Evolutionary conservation across 2,797 vertebrate genomes (phyloP), one percentile per base, ranked within the genome.

Genomic region (Geotria australis): DNA sequence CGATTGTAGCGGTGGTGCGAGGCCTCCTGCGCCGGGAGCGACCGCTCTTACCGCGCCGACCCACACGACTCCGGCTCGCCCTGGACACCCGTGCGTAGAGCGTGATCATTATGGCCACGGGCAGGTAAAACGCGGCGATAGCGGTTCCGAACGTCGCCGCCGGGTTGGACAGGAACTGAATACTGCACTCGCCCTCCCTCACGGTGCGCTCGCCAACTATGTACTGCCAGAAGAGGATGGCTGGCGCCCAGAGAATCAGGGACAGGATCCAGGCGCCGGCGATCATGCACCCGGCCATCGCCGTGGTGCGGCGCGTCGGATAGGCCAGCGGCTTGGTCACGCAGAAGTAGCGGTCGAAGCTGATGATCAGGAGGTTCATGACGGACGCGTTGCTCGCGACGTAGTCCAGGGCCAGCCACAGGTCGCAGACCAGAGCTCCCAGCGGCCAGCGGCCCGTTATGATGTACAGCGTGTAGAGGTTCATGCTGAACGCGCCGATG

Each of bases 281-380:
- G 0, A 96, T 98, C 89, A 96, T 96, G 81, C 98, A 83, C 10
- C 89, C 91, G 2, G 91, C 91, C 84, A 93, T 96, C 72, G 94
- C 95, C 47, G 85, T 95, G 68, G 89, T 96, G 64, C 91, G 62
- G 73, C 80, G 93, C 61, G 94, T 84, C 1, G 91, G 91, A 46
- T 98, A 98, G 10, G 83, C 88, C 64, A 96, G 80, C 5, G 91
- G 91, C 66, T 96, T 96, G 56, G 91, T 96, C 68, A 98, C 91
- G 58, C 91, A 98, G 69, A 98, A 96, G 59, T 88, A 98, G 61
- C 91, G 79, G 71, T 98, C 91, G 63, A 96, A 98, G 70, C 91
- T 96, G 70, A 98, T 98, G 59, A 98, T 95, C 63, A 98, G 83
- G 57, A 98, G 77, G 66, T 98, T 55, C 51, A 55, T n/a, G n/a